phyloP scores from a whole-genome alignment of 2,888 invertebrate genomes.

The Synergus gifuensis region DNA sequence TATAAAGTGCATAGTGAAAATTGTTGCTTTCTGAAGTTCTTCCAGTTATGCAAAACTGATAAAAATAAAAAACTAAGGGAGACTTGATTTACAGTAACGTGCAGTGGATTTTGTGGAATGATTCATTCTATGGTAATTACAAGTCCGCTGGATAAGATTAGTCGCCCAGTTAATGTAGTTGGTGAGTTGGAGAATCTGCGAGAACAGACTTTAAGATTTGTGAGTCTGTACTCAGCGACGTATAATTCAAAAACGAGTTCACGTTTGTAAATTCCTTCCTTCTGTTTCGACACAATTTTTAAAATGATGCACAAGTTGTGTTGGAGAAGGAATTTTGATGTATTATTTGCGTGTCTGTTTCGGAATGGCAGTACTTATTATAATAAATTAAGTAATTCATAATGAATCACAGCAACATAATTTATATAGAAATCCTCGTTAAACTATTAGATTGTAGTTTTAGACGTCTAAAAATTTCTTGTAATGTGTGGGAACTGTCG shows the following conservation, averaged over 20 bases:
- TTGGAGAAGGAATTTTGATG: too few species aligned
- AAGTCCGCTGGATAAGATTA: neutral
- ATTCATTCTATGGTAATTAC: slow-evolving; percentile 26
- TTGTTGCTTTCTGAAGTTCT: neutral
- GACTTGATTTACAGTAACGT: neutral
- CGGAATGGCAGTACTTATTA: neutral
- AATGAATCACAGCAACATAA: neutral
- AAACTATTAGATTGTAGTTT: too few species aligned
- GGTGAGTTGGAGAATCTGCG: neutral
- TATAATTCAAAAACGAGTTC: neutral
- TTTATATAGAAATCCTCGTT: neutral
- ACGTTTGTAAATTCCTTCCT: neutral
- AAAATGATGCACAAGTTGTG: too few species aligned
- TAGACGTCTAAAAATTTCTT: too few species aligned
- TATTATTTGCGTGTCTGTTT: neutral
- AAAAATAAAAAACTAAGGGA: neutral
- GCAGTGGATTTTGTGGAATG: neutral
- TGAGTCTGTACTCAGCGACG: slow-evolving; percentile 16
- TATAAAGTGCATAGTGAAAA: neutral
- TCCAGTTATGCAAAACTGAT: neutral
- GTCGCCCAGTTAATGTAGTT: slow-evolving; percentile 7
- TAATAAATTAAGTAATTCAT: neutral
- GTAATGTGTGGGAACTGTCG: neutral
- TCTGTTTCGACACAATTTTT: neutral
- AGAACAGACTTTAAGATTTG: slow-evolving; percentile 21